Percentiles rank a stretch among this genome's conserved stretches.
phyloP scores from a whole-genome alignment of 2,888 invertebrate species.

The Hedychridium roseum region DNA sequence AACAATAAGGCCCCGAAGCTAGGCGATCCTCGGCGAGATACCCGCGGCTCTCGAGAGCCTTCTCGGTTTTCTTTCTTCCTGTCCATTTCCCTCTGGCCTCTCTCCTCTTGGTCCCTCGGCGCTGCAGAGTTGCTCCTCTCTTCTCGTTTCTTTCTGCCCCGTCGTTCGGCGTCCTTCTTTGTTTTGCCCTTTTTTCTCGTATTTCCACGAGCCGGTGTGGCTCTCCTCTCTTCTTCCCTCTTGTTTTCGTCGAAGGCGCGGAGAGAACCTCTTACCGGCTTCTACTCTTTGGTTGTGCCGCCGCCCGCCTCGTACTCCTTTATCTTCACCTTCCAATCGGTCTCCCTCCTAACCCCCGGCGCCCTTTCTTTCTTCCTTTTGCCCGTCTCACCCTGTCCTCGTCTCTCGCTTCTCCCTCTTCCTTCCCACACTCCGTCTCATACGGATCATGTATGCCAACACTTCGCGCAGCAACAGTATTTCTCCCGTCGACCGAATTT shows the following conservation, averaged over 20 bases:
- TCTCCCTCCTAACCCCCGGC: constrained; percentile 17
- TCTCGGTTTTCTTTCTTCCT: constrained; percentile 14
- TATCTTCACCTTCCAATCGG: constrained; percentile 53
- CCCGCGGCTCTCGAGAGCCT: constrained; percentile 26
- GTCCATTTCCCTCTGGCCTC: constrained; percentile 14
- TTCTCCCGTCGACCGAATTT: constrained; percentile 28
- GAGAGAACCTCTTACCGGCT: constrained; percentile 42
- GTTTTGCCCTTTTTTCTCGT: constrained; percentile 25
- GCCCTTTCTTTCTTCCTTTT: constrained; percentile 16
- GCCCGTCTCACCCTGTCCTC: constrained; percentile 8
- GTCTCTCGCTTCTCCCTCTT: constrained; percentile 16
- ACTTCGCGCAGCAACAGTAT: constrained; percentile 16
- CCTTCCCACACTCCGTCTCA: constrained; percentile 5
- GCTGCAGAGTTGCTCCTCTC: no score
- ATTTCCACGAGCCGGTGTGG: constrained; percentile 40
- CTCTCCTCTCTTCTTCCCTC: constrained; percentile 33
- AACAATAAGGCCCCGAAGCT: constrained; percentile 48
- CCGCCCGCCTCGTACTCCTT: constrained; percentile 49
- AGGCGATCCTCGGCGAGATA: constrained; percentile 46
- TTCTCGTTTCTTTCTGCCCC: constrained; percentile 10
- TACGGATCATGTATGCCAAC: constrained; percentile 22
- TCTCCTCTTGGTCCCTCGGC: no score
- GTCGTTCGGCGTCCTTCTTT: constrained; percentile 9
- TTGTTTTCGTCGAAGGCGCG: constrained; percentile 27
- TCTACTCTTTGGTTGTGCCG: constrained; percentile 49